Evolutionary conservation across 2,888 invertebrate species (phyloP).

Genomic region (Limenitis camilla): DNA sequence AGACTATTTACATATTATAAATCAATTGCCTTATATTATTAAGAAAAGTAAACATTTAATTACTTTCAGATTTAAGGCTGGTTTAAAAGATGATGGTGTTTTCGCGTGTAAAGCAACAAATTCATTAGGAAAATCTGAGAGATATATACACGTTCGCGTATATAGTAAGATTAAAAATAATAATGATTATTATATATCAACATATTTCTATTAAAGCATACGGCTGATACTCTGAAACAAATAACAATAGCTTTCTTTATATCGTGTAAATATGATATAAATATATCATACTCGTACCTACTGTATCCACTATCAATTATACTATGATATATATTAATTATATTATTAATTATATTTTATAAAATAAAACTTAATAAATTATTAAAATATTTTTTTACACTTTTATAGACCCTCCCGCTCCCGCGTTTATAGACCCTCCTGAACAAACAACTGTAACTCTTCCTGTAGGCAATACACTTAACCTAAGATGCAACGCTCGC

Average conservation of each 20-base stretch:
- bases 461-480: slow-evolving; percentile 26
- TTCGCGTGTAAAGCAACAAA: slow-evolving; percentile 40
- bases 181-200: not conserved
- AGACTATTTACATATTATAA: not conserved
- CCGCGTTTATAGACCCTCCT: slow-evolving; percentile 32
- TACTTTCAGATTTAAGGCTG: slow-evolving; percentile 25
- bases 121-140: slow-evolving; percentile 27
- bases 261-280: no score
- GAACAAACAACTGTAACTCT: slow-evolving; percentile 19
- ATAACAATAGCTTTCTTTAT: no score
- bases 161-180: slow-evolving; percentile 29
- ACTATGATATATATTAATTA: no score
- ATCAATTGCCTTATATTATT: not conserved
- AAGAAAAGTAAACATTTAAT: no score
- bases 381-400: no score
- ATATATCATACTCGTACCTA: no score
- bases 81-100: slow-evolving; percentile 25
- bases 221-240: no score
- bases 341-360: no score
- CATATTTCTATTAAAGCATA: slow-evolving; percentile 27
- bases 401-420: no score
- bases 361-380: no score
- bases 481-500: slow-evolving; percentile 34
- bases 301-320: no score
- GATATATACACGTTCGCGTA: slow-evolving; percentile 27